Percentiles rank a stretch among this genome's conserved stretches.
Evolutionary conservation across 2,888 invertebrate genomes (phyloP).

Genomic region (Cerastis leucographa): DNA sequence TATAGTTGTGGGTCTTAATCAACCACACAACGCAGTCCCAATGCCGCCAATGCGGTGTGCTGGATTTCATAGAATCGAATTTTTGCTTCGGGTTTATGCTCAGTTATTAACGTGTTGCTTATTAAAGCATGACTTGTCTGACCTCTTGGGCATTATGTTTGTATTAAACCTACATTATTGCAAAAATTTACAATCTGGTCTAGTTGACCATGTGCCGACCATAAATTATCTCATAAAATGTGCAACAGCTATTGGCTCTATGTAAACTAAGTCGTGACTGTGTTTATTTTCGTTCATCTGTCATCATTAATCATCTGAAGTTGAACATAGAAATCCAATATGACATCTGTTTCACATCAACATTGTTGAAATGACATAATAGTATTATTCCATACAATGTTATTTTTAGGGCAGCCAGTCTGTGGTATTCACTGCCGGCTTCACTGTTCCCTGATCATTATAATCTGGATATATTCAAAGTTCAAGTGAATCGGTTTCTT

Average conservation of each 20-base stretch:
- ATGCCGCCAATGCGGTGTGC: background rate
- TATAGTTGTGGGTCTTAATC: background rate
- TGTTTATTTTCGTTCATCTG: background rate
- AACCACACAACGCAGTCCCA: background rate
- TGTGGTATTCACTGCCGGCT: background rate
- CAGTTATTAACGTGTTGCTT: background rate
- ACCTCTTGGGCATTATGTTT: background rate
- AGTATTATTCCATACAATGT: slow-evolving; percentile 1
- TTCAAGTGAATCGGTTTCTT: too few species aligned
- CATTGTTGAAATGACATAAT: slow-evolving; percentile 4
- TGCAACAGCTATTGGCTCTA: background rate
- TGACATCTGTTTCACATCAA: slow-evolving; percentile 20
- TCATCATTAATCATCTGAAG: slow-evolving; percentile 26
- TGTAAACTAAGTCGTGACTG: background rate
- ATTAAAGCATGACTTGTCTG: background rate
- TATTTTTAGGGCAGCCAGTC: background rate
- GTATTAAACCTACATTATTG: slow-evolving; percentile 2
- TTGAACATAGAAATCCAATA: slow-evolving; percentile 24
- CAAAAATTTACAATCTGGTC: slow-evolving; percentile 14
- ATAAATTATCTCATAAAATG: slow-evolving; percentile 18
- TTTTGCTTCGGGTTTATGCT: background rate
- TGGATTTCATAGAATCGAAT: background rate
- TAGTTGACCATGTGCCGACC: slow-evolving; percentile 20
- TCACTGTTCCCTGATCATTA: too few species aligned
- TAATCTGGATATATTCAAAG: too few species aligned